Conservation (phyloP, 2,888 invertebrate species). For the Agelastica alni region DNA sequence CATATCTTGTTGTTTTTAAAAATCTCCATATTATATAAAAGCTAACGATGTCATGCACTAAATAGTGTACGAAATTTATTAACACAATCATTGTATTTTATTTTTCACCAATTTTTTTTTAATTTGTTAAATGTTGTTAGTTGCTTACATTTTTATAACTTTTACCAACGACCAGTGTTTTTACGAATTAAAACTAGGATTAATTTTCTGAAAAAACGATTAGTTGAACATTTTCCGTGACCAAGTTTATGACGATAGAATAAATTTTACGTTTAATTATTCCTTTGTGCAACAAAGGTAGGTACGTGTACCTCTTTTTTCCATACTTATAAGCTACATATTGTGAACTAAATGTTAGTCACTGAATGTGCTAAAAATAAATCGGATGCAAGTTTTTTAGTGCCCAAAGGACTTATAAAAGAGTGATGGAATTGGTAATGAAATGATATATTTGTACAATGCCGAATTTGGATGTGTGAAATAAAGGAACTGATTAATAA, state of each 20-base stretch:
- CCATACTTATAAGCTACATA: conserved; percentile 37
- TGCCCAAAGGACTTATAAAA: conserved; percentile 24
- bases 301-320: conserved; percentile 27
- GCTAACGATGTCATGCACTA: too few relatives aligned
- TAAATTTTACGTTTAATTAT: conserved; percentile 5
- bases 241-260: too few relatives aligned
- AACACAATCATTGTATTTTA: too few relatives aligned
- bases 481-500: conserved; percentile 52
- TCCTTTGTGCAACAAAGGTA: conserved; percentile 33
- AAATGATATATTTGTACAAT: conserved; percentile 32
- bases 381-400: conserved; percentile 26
- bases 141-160: too few relatives aligned
- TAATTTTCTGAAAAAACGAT: background rate
- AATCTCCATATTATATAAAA: too few relatives aligned
- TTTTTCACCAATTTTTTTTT: too few relatives aligned
- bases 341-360: conserved; percentile 42
- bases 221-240: too few relatives aligned
- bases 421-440: conserved; percentile 35
- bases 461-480: conserved; percentile 42
- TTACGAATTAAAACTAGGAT: background rate
- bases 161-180: too few relatives aligned
- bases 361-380: conserved; percentile 34
- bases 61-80: too few relatives aligned
- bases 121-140: too few relatives aligned
- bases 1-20: too few relatives aligned